Conservation (phyloP, 2,113 vertebrate species). For the Patagioenas fasciata region DNA sequence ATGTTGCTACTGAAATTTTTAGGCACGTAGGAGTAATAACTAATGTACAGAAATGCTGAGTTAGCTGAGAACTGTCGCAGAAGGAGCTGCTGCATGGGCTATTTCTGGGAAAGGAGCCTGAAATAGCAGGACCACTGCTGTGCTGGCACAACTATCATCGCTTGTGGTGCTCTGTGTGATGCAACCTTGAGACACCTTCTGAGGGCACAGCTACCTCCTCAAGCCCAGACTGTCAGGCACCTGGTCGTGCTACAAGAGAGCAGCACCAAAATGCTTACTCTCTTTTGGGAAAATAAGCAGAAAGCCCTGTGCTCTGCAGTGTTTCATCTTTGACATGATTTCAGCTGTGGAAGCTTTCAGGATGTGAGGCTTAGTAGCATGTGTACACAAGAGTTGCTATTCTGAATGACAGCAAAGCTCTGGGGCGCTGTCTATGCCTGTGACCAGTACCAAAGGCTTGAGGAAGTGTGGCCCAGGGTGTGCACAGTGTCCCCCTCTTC, state of each 20-base stretch:
- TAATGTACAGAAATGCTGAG: not conserved
- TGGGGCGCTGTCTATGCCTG: not conserved
- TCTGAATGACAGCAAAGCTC: not conserved
- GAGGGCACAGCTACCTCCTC: not conserved
- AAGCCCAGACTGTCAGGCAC: not conserved
- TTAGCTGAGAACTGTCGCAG: not conserved
- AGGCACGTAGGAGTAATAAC: not conserved
- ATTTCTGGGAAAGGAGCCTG: not conserved
- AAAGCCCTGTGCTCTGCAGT: not conserved
- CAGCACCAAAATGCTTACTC: not conserved
- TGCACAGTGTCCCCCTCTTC: rapidly evolving
- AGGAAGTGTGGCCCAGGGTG: not conserved
- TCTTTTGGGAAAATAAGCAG: not conserved
- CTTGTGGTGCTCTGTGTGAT: rapidly evolving
- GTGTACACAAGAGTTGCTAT: not conserved
- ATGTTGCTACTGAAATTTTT: not conserved
- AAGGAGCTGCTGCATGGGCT: not conserved
- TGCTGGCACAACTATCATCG: not conserved
- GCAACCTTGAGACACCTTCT: not conserved
- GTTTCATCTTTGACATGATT: not conserved
- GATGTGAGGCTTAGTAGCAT: not conserved
- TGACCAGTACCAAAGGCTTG: not conserved
- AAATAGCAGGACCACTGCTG: not conserved
- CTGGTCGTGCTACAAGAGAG: not conserved
- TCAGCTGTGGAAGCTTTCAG: not conserved